These are phyloP conservation scores for Ophioderma brevispina DNA, from an alignment of 35 echinoderm and acorn worm genomes.

Conservation along the genomic window DNA sequence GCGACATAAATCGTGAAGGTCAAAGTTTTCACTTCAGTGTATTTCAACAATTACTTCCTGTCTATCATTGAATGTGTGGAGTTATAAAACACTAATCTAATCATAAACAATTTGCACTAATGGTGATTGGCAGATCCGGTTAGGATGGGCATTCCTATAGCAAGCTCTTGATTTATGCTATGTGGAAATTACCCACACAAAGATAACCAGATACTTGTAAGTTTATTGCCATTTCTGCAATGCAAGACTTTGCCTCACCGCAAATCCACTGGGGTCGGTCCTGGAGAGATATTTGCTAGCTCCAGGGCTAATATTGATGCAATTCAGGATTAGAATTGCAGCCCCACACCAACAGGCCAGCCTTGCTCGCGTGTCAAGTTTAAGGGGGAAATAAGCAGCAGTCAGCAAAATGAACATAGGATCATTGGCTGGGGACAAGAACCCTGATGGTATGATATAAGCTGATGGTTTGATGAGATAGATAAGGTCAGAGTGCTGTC, in stretches of 20 bases:
- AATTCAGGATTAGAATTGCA: conserved; percentile 1
- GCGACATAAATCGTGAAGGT: background rate
- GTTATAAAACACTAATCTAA: background rate
- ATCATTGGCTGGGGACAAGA: background rate
- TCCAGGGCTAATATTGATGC: background rate
- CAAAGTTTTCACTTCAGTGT: background rate
- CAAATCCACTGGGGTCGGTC: background rate
- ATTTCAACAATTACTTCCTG: background rate
- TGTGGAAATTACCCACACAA: conserved; percentile 3
- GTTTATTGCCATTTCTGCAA: background rate
- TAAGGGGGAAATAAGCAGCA: background rate
- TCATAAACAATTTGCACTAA: background rate
- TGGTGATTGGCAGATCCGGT: background rate
- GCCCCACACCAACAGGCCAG: background rate
- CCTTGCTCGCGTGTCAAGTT: background rate
- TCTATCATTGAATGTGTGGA: background rate
- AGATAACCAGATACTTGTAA: background rate
- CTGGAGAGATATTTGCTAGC: conserved; percentile 7
- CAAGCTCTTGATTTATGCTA: background rate
- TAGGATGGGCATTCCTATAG: background rate
- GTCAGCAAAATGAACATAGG: background rate
- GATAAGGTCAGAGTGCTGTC: background rate
- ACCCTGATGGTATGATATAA: background rate
- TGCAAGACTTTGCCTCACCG: background rate
- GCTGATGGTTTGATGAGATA: background rate